Conservation (phyloP, 1,140 invertebrate species). For the Drosophila navojoa region DNA sequence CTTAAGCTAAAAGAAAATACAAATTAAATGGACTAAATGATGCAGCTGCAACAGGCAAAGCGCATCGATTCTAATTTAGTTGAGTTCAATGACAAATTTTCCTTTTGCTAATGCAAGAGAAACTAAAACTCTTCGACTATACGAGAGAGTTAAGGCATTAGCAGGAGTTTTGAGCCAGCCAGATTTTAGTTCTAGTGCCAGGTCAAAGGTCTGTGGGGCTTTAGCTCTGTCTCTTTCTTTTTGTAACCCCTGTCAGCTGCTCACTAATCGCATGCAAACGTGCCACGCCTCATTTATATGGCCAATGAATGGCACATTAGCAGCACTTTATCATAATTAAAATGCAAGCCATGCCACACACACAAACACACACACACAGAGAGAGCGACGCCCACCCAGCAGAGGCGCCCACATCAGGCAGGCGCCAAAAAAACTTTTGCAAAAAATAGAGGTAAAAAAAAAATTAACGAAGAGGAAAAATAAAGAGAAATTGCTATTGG, state of each 20-base stretch:
- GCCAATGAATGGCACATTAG: constrained; percentile 41
- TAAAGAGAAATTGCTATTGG: constrained; percentile 3
- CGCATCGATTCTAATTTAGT: no score
- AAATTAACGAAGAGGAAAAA: not conserved
- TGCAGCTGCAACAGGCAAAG: no score
- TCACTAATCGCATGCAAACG: constrained; percentile 11
- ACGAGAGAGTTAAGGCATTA: no score
- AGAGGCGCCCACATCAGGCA: constrained; percentile 27
- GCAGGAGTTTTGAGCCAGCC: no score
- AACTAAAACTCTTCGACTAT: no score
- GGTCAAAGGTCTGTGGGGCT: no score
- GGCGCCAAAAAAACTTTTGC: constrained; percentile 38
- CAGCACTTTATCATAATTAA: constrained; percentile 48
- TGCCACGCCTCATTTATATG: constrained; percentile 5
- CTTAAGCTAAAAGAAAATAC: no score
- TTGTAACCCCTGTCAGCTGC: not conserved
- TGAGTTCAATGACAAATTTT: no score
- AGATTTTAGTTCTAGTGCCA: no score
- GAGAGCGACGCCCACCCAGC: not conserved
- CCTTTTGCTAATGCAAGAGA: no score
- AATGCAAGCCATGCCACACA: constrained; percentile 24
- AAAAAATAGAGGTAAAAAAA: constrained; percentile 1
- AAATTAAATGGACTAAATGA: no score
- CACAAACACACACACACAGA: not conserved
- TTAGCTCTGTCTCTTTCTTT: no score